A percentile compares a stretch with the other conserved stretches of the same genome.
phyloP scores from a whole-genome alignment of 2,888 invertebrate genomes.

The Augochlorella aurata region DNA sequence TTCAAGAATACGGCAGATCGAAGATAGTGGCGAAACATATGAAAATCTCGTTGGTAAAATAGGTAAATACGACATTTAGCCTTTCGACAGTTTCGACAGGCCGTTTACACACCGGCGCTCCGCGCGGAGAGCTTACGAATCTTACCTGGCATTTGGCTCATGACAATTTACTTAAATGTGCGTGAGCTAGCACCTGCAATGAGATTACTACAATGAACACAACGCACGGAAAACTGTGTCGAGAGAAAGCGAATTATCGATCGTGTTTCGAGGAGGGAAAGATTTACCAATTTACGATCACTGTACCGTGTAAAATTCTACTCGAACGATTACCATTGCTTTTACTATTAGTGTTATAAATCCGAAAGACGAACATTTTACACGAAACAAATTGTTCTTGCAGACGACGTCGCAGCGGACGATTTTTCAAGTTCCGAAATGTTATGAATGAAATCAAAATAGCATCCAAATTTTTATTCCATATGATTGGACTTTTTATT shows the following conservation, averaged over 20 bases:
- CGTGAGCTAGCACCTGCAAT: slow-evolving; percentile 58
- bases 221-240: slow-evolving; percentile 49
- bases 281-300: slow-evolving; percentile 16
- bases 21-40: slow-evolving; percentile 50
- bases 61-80: slow-evolving; percentile 68
- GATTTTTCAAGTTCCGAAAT: not conserved
- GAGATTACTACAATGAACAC: slow-evolving; percentile 50
- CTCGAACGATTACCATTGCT: not conserved
- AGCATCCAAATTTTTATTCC: not conserved
- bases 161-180: slow-evolving; percentile 68
- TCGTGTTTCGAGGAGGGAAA: slow-evolving; percentile 27
- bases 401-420: not conserved
- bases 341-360: not conserved
- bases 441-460: not conserved
- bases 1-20: slow-evolving; percentile 13
- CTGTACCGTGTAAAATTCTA: not conserved
- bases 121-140: slow-evolving; percentile 64
- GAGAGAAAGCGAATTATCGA: slow-evolving; percentile 55
- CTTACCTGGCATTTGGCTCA: slow-evolving; percentile 67
- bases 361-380: not conserved
- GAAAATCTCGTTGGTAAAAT: slow-evolving; percentile 52
- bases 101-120: slow-evolving; percentile 64
- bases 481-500: not conserved
- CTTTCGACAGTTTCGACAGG: slow-evolving; percentile 62
- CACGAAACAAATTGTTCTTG: not conserved